These are phyloP conservation scores for Thalassarche chlororhynchos DNA, from an alignment of 2,113 vertebrate species.

Conservation along the genomic window DNA sequence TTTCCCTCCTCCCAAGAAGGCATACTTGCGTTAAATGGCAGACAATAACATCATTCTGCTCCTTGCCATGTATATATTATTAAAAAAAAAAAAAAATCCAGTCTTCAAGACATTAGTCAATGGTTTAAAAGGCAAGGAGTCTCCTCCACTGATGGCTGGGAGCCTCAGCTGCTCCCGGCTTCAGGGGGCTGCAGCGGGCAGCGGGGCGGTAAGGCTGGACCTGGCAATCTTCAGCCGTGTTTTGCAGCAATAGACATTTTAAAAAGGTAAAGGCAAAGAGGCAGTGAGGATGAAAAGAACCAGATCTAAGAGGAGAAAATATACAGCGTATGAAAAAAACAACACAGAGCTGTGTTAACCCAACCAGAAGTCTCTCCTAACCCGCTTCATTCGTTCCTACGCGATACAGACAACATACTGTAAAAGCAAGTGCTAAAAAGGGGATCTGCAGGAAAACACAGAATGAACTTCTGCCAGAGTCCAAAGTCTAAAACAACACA, in stretches of 20 bases:
- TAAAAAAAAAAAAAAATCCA: not conserved
- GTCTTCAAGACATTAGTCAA: not conserved
- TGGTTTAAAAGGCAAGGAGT: not conserved
- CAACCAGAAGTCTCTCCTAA: not conserved
- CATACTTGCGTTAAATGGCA: not conserved
- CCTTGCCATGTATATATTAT: not conserved
- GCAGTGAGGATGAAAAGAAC: not conserved
- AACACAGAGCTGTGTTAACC: not conserved
- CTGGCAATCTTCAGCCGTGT: not conserved
- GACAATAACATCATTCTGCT: not conserved
- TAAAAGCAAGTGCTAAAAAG: not conserved
- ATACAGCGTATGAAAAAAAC: not conserved
- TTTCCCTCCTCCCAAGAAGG: not conserved
- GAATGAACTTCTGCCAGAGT: not conserved
- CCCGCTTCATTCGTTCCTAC: not conserved
- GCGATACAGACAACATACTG: not conserved
- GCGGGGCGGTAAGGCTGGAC: not conserved
- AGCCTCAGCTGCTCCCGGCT: not conserved
- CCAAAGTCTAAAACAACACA: not conserved
- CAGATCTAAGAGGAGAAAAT: constrained; percentile 10
- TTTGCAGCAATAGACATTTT: not conserved
- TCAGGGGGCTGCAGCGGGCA: not conserved
- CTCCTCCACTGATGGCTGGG: not conserved
- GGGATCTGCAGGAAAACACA: not conserved
- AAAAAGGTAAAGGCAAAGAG: not conserved